Evolutionary conservation across 2,113 vertebrate species (phyloP).

Genomic region (Aldabrachelys gigantea): DNA sequence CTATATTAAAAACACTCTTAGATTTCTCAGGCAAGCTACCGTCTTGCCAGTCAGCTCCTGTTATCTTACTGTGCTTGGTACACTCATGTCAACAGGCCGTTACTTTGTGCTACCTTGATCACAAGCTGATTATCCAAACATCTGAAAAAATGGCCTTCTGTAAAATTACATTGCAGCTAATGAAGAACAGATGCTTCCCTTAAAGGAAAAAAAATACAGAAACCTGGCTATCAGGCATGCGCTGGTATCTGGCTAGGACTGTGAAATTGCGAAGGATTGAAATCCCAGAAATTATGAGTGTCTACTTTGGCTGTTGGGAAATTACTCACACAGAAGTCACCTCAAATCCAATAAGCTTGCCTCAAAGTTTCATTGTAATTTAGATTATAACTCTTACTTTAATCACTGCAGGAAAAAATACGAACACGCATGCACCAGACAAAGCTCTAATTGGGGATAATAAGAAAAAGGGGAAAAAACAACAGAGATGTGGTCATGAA

Average conservation of each 20-base stretch:
- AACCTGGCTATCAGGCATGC: constrained; percentile 45
- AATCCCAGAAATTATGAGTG: constrained; percentile 44
- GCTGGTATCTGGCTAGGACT: constrained; percentile 32
- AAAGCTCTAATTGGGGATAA: constrained; percentile 75
- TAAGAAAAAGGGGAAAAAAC: constrained; percentile 60
- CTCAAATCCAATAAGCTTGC: constrained; percentile 63
- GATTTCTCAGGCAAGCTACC: constrained; percentile 49
- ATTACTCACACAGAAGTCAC: constrained; percentile 56
- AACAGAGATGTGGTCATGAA: constrained; percentile 45
- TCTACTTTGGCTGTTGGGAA: constrained; percentile 35
- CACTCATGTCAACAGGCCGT: constrained; percentile 42
- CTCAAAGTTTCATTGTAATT: constrained; percentile 72
- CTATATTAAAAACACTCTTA: constrained; percentile 45
- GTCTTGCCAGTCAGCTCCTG: constrained; percentile 67
- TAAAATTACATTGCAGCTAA: constrained; percentile 76
- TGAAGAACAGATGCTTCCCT: constrained; percentile 71
- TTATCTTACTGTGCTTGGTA: constrained; percentile 60
- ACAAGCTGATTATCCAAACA: constrained; percentile 75
- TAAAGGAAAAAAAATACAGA: constrained; percentile 28
- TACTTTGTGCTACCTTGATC: constrained; percentile 62
- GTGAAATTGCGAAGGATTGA: constrained; percentile 58
- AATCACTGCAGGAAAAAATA: constrained; percentile 50
- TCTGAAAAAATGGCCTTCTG: constrained; percentile 64
- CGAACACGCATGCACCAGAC: constrained; percentile 49
- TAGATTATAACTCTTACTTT: constrained; percentile 73